These are phyloP conservation scores for Siderastrea siderea DNA, from an alignment of 92 coral and sea anemone genomes.

Conservation along the genomic window DNA sequence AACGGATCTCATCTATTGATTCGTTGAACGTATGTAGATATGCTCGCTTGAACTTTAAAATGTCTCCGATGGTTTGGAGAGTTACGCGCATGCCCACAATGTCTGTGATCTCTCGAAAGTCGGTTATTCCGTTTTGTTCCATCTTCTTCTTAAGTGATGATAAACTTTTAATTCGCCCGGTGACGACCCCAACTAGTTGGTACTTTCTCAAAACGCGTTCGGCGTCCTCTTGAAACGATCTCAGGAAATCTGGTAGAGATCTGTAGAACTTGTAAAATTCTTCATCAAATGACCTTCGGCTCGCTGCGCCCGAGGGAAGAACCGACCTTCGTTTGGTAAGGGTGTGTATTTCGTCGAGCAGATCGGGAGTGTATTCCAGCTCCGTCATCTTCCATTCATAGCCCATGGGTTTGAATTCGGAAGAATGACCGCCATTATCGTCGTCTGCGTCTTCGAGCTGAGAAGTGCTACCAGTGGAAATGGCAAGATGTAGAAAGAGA, in stretches of 20 bases:
- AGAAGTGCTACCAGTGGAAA: background rate
- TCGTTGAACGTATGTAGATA: conserved; percentile 2
- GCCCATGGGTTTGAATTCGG: conserved; percentile 58
- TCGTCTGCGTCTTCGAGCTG: conserved; percentile 43
- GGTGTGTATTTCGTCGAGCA: background rate
- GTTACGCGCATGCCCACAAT: conserved; percentile 48
- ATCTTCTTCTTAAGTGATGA: conserved; percentile 28
- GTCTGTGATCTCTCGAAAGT: conserved; percentile 46
- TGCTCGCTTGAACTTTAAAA: conserved; percentile 16
- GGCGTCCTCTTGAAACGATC: conserved; percentile 4
- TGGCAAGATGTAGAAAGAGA: background rate
- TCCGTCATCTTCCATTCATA: conserved; percentile 34
- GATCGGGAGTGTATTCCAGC: background rate
- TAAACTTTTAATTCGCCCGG: conserved; percentile 47
- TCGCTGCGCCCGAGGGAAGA: background rate
- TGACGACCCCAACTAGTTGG: conserved; percentile 22
- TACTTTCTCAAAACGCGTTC: conserved; percentile 1
- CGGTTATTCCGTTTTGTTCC: conserved; percentile 18
- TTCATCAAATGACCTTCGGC: background rate
- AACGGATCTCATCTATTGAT: conserved; percentile 36
- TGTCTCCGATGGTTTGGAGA: conserved; percentile 37
- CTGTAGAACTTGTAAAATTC: conserved; percentile 21
- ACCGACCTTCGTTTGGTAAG: background rate
- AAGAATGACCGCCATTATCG: conserved; percentile 54
- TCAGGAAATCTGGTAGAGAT: conserved; percentile 20